These are phyloP conservation scores for Stomorhina lunata DNA, from an alignment of 2,888 invertebrate genomes.

Conservation along the genomic window DNA sequence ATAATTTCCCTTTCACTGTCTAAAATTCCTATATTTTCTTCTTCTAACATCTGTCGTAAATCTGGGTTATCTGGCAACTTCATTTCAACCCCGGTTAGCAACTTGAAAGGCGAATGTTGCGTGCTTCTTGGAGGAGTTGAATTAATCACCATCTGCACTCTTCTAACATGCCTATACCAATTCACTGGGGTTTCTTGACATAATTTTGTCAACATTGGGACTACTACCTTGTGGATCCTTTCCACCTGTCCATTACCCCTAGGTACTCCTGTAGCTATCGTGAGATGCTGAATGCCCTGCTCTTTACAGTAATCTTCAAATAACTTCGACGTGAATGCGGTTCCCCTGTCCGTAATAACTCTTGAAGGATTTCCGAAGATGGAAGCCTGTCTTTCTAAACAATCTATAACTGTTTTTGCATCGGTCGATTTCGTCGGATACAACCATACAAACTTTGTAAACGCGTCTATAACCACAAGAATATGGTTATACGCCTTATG, in stretches of 20 bases:
- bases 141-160: too few species aligned
- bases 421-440: conserved; percentile 71
- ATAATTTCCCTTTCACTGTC: background rate
- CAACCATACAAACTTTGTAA: conserved; percentile 74
- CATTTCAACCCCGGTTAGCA: conserved; percentile 2
- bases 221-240: too few species aligned
- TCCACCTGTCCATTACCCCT: background rate
- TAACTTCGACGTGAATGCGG: conserved; percentile 73
- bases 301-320: conserved; percentile 66
- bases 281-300: too few species aligned
- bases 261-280: too few species aligned
- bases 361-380: conserved; percentile 63
- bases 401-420: conserved; percentile 47
- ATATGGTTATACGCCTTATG: background rate
- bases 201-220: conserved; percentile 74
- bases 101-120: background rate
- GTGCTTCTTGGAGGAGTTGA: conserved; percentile 26
- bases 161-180: conserved; percentile 70
- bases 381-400: conserved; percentile 27
- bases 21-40: background rate
- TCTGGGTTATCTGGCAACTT: background rate
- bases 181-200: conserved; percentile 70
- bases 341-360: conserved; percentile 73
- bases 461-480: background rate
- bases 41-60: background rate